These are phyloP conservation scores for Zalophus californianus DNA, from an alignment of 2,797 vertebrate genomes.

Conservation along the genomic window DNA sequence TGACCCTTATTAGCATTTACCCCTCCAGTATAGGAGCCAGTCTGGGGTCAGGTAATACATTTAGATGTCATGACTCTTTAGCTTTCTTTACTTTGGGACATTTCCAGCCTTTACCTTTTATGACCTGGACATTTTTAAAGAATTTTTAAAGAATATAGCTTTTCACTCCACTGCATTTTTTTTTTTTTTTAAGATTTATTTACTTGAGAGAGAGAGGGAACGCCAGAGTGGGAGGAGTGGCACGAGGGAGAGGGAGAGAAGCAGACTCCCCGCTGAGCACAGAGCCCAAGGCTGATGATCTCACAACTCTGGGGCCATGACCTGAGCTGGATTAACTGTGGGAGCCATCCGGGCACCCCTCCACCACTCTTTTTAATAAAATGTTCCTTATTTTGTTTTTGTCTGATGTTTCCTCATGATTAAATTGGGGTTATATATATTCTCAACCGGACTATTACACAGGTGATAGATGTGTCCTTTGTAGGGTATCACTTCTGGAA, in stretches of 20 bases:
- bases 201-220: neutral
- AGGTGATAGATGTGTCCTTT: neutral
- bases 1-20: neutral
- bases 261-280: neutral
- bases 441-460: neutral
- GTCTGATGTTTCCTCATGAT: slow-evolving; percentile 8
- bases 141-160: neutral
- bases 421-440: neutral
- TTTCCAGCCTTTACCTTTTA: slow-evolving; percentile 36
- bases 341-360: neutral
- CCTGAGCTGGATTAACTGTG: neutral
- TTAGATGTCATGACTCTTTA: slow-evolving; percentile 48
- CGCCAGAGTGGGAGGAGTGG: neutral
- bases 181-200: neutral
- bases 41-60: neutral
- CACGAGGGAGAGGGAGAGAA: neutral
- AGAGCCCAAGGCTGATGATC: neutral
- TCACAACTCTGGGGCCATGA: neutral
- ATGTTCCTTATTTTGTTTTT: slow-evolving; percentile 27
- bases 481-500: neutral
- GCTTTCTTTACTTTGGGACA: slow-evolving; percentile 30
- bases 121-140: slow-evolving; percentile 50
- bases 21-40: neutral
- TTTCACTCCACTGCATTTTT: neutral
- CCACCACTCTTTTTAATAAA: neutral